Base-by-base conservation (phyloP, 1,140 invertebrate species). In the Pomacea maculata region DNA sequence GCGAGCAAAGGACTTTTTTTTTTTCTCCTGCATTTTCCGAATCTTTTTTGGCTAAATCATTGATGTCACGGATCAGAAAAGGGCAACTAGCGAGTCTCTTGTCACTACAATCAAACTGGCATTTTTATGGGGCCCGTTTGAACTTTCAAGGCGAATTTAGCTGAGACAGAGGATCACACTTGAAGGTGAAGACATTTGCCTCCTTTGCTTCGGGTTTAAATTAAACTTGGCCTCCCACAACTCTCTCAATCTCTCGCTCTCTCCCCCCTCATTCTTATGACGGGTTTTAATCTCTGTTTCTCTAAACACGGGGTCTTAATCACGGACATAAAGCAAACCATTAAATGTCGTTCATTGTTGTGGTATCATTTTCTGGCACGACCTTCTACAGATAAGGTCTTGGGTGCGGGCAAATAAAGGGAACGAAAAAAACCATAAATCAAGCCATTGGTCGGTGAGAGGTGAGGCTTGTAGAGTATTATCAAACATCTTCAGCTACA, bases 231-330 rank as follows among this genome's bases (percentile, higher is more conserved):
- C n/a, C 54, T 8, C 54, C n/a, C 54, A 34, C 54, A 0, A 19
- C 71, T 73, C 68, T 71, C n/a, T 73, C 71, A 52, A 5, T 45
- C 29, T 25, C 71, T 73, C 29, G 34, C 71, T 73, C 71, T 73
- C 29, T 73, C 29, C 19, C 19, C 71, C 54, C 71, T 73, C 71
- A 29, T 34, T 71, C 15, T 71, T 34, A 9, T 34, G 25, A n/a
- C 45, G n/a, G 1, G 1, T 19, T 17, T 45, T 29, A 52, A 73
- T 54, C 34, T 19, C 71, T 17, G 55, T 54, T 45, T 73, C n/a
- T 45, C 9, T 54, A 9, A 73, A 12, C 71, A 10, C n/a, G 11
- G 6, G 8, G 29, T 73, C 29, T 45, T 54, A 19, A 34, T 45
- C 29, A 19, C 34, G 34, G 15, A 19, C 71, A 34, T 45, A 17